These are phyloP conservation scores for Schizopygopsis malacanthus DNA, from an alignment of 2,797 vertebrate species.

Conservation along the genomic window DNA sequence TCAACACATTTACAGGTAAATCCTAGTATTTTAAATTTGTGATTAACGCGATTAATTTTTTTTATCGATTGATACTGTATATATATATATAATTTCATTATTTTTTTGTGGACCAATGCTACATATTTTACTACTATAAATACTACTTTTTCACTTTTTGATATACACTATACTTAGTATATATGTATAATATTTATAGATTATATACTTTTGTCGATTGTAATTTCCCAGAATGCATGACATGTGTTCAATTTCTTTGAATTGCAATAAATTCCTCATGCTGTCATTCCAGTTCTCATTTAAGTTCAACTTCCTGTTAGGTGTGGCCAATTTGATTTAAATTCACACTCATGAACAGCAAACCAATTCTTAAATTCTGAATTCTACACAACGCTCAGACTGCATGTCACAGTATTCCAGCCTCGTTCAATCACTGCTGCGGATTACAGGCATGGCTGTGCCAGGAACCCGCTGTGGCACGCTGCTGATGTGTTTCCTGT, in stretches of 20 bases:
- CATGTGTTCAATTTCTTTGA: background rate
- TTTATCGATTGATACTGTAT: no score
- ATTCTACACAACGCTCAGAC: background rate
- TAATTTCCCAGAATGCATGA: background rate
- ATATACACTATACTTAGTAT: background rate
- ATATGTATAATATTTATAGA: background rate
- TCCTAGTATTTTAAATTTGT: no score
- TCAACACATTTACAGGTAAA: no score
- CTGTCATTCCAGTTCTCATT: background rate
- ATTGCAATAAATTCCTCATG: background rate
- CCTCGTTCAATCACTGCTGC: constrained; percentile 53
- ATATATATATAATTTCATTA: no score
- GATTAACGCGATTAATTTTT: no score
- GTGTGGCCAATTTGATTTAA: background rate
- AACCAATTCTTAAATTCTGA: background rate
- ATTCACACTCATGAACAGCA: background rate
- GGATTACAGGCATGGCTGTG: constrained; percentile 44
- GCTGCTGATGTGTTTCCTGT: constrained; percentile 60
- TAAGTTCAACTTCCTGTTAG: background rate
- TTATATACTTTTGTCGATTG: background rate
- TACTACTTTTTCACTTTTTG: background rate
- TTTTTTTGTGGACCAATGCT: no score
- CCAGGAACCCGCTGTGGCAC: constrained; percentile 52
- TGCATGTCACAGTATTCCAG: constrained; percentile 9
- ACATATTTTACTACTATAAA: no score